phyloP scores from a whole-genome alignment of 1,140 invertebrate species.

The Diploscapter pachys region DNA sequence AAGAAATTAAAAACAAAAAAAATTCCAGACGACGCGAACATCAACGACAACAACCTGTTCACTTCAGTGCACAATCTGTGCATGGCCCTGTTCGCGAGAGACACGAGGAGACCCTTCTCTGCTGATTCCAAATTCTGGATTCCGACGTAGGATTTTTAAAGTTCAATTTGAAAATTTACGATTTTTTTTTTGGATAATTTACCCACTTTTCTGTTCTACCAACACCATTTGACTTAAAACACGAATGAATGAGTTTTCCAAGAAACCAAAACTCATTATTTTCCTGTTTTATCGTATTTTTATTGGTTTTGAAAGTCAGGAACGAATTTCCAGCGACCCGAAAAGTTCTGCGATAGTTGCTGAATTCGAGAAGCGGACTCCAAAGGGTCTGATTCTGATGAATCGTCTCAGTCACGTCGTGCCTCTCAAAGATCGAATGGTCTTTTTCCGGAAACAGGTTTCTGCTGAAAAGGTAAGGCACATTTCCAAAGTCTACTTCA shows the following conservation, averaged over 20 bases:
- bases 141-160: slow-evolving; percentile 66
- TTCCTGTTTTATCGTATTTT: not conserved
- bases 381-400: slow-evolving; percentile 77
- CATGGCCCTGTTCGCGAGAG: slow-evolving; percentile 84
- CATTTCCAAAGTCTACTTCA: not conserved
- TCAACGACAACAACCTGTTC: slow-evolving; percentile 73
- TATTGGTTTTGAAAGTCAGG: not conserved
- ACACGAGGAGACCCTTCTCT: slow-evolving; percentile 83
- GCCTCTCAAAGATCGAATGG: slow-evolving; percentile 87
- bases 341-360: slow-evolving; percentile 79
- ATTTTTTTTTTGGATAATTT: no score
- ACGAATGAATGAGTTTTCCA: no score
- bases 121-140: slow-evolving; percentile 79
- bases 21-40: slow-evolving; percentile 73
- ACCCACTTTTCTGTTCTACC: no score
- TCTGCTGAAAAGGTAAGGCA: slow-evolving; percentile 74
- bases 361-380: slow-evolving; percentile 85
- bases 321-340: slow-evolving; percentile 67
- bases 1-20: not conserved
- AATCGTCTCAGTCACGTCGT: slow-evolving; percentile 95
- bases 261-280: not conserved
- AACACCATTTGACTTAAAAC: no score
- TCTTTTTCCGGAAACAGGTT: slow-evolving; percentile 87
- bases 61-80: slow-evolving; percentile 80
- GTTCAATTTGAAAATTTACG: no score